These are phyloP conservation scores for Chelonoidis abingdonii DNA, from an alignment of 2,113 vertebrate genomes.

Conservation along the genomic window DNA sequence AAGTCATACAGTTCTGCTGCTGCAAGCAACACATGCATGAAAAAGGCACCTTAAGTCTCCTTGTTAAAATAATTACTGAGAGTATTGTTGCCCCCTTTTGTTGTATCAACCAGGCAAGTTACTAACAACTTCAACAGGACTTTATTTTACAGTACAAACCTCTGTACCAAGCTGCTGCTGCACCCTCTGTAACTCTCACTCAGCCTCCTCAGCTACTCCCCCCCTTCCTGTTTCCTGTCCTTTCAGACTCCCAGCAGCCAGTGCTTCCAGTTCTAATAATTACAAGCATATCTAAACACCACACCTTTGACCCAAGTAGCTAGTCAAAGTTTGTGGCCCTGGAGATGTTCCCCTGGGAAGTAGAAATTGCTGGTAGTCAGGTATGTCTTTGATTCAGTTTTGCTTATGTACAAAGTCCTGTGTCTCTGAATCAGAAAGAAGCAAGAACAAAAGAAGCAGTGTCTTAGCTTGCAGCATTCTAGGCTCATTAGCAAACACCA, in stretches of 20 bases:
- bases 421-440: neutral
- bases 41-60: neutral
- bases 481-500: neutral
- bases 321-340: neutral
- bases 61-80: neutral
- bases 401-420: neutral
- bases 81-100: neutral
- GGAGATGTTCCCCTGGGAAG: neutral
- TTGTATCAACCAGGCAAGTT: no score
- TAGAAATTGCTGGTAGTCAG: neutral
- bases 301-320: neutral
- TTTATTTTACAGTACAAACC: no score
- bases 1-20: neutral
- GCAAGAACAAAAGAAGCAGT: no score
- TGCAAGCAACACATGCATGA: neutral
- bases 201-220: no score
- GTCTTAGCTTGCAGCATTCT: neutral
- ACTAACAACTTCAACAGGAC: no score
- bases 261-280: no score
- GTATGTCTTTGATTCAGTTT: neutral
- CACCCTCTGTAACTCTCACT: no score
- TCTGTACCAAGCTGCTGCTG: no score
- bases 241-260: no score
- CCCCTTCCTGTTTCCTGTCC: no score
- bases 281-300: no score